Conservation (phyloP, 2,888 invertebrate species). For the Hydropsyche betteni region DNA sequence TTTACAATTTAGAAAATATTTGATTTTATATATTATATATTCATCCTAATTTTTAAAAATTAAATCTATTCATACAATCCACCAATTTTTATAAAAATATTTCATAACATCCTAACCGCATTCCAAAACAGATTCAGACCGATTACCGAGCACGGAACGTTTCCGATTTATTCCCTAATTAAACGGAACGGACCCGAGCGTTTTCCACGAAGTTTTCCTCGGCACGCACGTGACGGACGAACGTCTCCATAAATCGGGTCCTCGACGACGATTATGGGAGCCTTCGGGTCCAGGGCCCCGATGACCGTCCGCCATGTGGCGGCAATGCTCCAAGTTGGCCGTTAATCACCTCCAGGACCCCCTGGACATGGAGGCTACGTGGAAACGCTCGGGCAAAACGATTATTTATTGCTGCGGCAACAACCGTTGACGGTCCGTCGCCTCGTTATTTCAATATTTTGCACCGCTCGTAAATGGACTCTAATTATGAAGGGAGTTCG, state of each 20-base stretch:
- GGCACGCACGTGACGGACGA: slow-evolving; percentile 2
- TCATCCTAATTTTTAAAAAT: too few relatives aligned
- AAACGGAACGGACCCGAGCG: not conserved
- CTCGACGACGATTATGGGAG: slow-evolving; percentile 28
- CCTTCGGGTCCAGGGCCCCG: slow-evolving; percentile 25
- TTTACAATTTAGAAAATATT: too few relatives aligned
- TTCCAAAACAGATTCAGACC: not conserved
- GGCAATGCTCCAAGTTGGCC: slow-evolving; percentile 49
- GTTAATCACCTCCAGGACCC: slow-evolving; percentile 47
- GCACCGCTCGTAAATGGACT: slow-evolving; percentile 21
- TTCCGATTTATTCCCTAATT: too few relatives aligned
- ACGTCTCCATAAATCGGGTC: slow-evolving; percentile 49
- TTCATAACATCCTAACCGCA: not conserved
- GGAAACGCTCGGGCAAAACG: slow-evolving; percentile 36
- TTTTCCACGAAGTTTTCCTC: slow-evolving; percentile 16
- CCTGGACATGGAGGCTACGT: slow-evolving; percentile 5
- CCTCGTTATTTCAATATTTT: slow-evolving; percentile 27
- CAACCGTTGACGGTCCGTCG: slow-evolving; percentile 17
- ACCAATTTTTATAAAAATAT: too few relatives aligned
- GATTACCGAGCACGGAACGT: not conserved
- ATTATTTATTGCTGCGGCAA: slow-evolving; percentile 41
- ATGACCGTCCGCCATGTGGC: slow-evolving; percentile 46
- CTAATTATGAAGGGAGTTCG: slow-evolving; percentile 21
- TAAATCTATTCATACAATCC: too few relatives aligned
- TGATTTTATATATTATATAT: too few relatives aligned